Evolutionary conservation across 2,113 vertebrate species (phyloP).

Genomic region (Oreocharis arfaki): DNA sequence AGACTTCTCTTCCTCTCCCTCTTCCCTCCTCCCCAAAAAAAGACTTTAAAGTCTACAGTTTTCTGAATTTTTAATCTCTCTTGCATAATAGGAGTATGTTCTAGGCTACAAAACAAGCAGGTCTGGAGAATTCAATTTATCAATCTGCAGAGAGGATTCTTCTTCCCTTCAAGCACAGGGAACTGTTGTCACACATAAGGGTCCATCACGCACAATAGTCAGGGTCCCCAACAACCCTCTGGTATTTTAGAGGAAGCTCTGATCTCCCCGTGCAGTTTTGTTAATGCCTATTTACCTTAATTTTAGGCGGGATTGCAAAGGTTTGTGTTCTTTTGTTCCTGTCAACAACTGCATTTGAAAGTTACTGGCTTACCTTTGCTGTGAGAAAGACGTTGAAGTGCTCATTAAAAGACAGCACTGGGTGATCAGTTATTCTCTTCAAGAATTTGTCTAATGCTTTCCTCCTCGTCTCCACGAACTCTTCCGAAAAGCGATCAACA

Average conservation of each 20-base stretch:
- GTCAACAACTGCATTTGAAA: neutral
- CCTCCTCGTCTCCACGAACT: conserved; percentile 95
- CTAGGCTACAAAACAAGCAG: neutral
- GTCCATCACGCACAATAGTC: neutral
- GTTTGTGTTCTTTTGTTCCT: neutral
- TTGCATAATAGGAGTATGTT: neutral
- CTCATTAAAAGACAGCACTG: conserved; percentile 94
- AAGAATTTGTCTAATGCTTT: conserved; percentile 97
- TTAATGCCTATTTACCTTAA: neutral
- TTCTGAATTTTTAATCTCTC: neutral
- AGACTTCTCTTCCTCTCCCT: neutral
- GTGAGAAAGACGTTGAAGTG: conserved; percentile 92
- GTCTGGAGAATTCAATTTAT: neutral
- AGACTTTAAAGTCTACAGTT: neutral
- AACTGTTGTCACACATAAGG: neutral
- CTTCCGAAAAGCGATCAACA: conserved; percentile 97
- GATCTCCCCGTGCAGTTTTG: neutral
- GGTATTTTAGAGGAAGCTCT: neutral
- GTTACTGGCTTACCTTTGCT: conserved; percentile 80
- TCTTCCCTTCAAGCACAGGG: neutral
- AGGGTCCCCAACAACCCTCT: neutral
- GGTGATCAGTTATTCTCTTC: conserved; percentile 93
- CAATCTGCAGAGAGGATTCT: neutral
- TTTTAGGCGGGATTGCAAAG: neutral
- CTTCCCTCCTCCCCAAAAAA: neutral